Evolutionary conservation across 1,140 invertebrate species (phyloP).

Genomic region (Drosophila setifemur): DNA sequence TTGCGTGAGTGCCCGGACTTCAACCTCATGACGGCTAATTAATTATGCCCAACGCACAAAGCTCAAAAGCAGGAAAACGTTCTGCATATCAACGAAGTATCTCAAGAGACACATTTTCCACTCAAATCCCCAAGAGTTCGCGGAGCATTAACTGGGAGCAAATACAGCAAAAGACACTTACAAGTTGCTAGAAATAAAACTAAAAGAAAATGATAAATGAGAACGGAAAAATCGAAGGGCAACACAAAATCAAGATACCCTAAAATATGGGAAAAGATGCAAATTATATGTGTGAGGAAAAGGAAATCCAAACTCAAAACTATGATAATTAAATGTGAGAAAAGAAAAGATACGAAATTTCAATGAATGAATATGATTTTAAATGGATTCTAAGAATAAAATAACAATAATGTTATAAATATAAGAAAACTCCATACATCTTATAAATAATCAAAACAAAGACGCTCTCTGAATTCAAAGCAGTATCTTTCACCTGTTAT

Average conservation of each 20-base stretch:
- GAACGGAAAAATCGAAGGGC: background rate
- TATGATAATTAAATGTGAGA: no score
- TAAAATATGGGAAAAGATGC: background rate
- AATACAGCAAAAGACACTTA: constrained; percentile 18
- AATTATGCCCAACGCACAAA: constrained; percentile 26
- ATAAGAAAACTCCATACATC: no score
- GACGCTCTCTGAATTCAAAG: no score
- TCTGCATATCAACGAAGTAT: constrained; percentile 22
- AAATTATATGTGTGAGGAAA: background rate
- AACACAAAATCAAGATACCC: constrained; percentile 5
- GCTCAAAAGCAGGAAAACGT: constrained; percentile 5
- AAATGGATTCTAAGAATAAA: no score
- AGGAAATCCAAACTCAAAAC: no score
- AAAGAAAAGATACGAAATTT: no score
- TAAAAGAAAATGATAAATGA: constrained; percentile 52
- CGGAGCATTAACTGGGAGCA: constrained; percentile 11
- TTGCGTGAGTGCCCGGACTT: constrained; percentile 38
- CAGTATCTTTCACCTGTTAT: no score
- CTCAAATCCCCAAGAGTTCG: constrained; percentile 17
- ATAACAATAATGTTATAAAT: no score
- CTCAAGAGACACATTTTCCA: constrained; percentile 26
- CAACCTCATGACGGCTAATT: constrained; percentile 5
- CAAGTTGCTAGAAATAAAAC: constrained; percentile 30
- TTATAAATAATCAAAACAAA: no score
- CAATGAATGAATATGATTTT: no score